Conservation (phyloP, 2,797 vertebrate genomes). For the Cottoperca gobio region DNA sequence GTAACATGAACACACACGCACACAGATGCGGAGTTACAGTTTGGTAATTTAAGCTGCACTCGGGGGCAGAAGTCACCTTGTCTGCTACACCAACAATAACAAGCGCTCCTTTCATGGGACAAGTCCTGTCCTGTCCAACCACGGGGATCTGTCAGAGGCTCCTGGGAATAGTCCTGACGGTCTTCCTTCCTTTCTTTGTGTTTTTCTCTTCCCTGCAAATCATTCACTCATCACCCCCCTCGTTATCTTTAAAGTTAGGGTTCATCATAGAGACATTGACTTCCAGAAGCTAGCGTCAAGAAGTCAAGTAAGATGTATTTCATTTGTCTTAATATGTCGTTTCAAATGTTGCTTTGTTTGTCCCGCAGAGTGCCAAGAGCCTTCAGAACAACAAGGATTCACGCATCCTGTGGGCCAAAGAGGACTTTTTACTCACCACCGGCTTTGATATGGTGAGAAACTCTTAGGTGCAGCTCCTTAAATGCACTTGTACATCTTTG, state of each 20-base stretch:
- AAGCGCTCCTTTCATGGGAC: slow-evolving; percentile 66
- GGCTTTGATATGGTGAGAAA: slow-evolving; percentile 92
- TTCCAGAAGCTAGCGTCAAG: not conserved
- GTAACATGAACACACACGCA: slow-evolving; percentile 7
- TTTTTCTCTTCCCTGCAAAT: slow-evolving; percentile 23
- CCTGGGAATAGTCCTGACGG: slow-evolving; percentile 45
- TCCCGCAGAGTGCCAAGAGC: slow-evolving; percentile 83
- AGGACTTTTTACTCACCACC: slow-evolving; percentile 88
- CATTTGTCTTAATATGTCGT: not conserved
- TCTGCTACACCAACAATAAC: slow-evolving; percentile 70
- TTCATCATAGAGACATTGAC: not conserved
- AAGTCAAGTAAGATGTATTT: not conserved
- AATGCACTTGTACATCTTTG: not conserved
- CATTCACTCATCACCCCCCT: slow-evolving; percentile 44
- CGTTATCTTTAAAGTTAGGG: slow-evolving; percentile 12
- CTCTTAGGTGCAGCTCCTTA: not conserved
- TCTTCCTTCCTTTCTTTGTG: slow-evolving; percentile 31
- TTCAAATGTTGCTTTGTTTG: slow-evolving; percentile 32
- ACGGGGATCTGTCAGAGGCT: slow-evolving; percentile 58
- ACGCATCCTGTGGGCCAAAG: slow-evolving; percentile 89
- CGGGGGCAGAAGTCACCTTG: slow-evolving; percentile 62
- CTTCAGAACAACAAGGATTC: slow-evolving; percentile 91
- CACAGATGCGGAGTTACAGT: slow-evolving; percentile 25
- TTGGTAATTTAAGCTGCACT: slow-evolving; percentile 58
- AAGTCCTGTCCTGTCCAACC: slow-evolving; percentile 69